phyloP scores from a whole-genome alignment of 2,797 vertebrate species.

The Channa striata region DNA sequence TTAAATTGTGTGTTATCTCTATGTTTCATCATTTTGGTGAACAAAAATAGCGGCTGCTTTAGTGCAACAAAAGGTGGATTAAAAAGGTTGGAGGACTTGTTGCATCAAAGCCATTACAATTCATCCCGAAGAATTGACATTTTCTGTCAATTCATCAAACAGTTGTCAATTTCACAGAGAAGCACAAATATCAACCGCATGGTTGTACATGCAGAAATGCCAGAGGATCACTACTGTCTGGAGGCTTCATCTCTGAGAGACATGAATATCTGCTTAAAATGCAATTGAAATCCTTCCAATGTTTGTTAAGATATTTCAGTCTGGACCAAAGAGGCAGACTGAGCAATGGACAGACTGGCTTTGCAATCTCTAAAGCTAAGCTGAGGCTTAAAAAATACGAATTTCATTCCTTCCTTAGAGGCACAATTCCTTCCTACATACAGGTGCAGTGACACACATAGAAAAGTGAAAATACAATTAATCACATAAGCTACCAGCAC shows the following conservation, averaged over 20 bases:
- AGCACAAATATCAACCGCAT: neutral
- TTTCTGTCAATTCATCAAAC: neutral
- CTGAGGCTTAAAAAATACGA: neutral
- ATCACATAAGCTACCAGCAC: conserved; percentile 15
- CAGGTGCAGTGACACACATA: conserved; percentile 7
- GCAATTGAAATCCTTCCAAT: neutral
- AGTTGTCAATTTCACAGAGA: neutral
- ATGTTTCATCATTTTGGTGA: no score
- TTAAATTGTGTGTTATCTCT: no score
- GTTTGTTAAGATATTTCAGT: conserved; percentile 1
- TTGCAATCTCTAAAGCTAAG: neutral
- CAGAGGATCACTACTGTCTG: neutral
- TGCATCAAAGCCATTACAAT: no score
- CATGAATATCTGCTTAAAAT: neutral
- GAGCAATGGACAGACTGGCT: neutral
- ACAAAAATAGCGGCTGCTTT: no score
- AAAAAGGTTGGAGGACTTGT: no score
- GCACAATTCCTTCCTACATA: conserved; percentile 11
- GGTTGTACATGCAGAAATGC: neutral
- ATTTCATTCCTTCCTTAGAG: conserved; percentile 20
- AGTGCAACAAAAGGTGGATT: neutral
- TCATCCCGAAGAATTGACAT: neutral
- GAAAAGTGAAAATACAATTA: conserved; percentile 17
- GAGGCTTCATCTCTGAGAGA: neutral
- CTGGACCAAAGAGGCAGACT: neutral